phyloP scores from a whole-genome alignment of 2,888 invertebrate genomes.

The Matsumyia berberina region DNA sequence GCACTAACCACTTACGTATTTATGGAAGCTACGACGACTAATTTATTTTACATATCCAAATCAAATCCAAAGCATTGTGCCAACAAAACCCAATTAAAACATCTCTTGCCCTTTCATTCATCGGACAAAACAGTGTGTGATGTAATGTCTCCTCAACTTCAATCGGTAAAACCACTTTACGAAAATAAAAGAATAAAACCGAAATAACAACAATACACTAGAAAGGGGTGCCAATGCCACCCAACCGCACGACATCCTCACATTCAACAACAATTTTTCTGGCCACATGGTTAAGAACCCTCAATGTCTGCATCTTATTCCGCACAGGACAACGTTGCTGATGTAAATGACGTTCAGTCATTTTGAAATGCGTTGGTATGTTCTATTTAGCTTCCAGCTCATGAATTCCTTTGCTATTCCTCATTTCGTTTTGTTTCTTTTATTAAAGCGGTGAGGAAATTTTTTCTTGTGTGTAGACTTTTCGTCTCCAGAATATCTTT shows the following conservation, averaged over 20 bases:
- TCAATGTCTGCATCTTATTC: slow-evolving; percentile 50
- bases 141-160: slow-evolving; percentile 32
- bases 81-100: too few species aligned
- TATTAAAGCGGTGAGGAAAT: slow-evolving; percentile 55
- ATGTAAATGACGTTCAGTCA: slow-evolving; percentile 29
- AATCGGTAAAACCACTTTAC: neutral
- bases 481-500: slow-evolving; percentile 62
- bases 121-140: slow-evolving; percentile 16
- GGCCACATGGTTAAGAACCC: slow-evolving; percentile 70
- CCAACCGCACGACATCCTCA: slow-evolving; percentile 51
- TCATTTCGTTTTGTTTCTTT: slow-evolving; percentile 3
- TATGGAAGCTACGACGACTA: too few species aligned
- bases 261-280: slow-evolving; percentile 61
- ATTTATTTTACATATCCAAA: too few species aligned
- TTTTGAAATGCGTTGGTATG: slow-evolving; percentile 57
- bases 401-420: slow-evolving; percentile 60
- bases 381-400: slow-evolving; percentile 63
- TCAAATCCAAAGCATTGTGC: too few species aligned
- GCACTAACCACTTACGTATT: too few species aligned
- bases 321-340: slow-evolving; percentile 6
- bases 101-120: neutral
- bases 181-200: slow-evolving; percentile 41
- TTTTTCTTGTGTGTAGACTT: slow-evolving; percentile 50
- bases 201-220: slow-evolving; percentile 31
- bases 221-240: slow-evolving; percentile 46